These are phyloP conservation scores for Pachliopta kotzebuea DNA, from an alignment of 2,888 invertebrate genomes.

Conservation along the genomic window DNA sequence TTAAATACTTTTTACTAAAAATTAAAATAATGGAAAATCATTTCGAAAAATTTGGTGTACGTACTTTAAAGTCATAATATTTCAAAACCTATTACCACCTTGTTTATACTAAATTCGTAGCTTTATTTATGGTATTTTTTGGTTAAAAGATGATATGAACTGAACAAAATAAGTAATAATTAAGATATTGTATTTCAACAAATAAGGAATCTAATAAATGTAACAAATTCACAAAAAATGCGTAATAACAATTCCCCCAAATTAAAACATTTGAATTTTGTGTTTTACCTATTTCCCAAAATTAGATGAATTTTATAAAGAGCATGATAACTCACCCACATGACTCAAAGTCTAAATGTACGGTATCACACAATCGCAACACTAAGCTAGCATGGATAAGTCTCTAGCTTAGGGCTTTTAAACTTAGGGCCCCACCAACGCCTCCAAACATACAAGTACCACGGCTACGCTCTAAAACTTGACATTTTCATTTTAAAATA, in stretches of 20 bases:
- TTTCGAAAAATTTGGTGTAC: too few species aligned
- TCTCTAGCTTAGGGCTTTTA: constrained; percentile 54
- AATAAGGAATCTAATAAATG: background rate
- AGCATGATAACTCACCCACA: constrained; percentile 36
- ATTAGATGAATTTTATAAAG: background rate
- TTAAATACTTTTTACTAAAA: too few species aligned
- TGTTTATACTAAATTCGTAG: too few species aligned
- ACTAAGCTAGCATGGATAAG: constrained; percentile 41
- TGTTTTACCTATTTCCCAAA: background rate
- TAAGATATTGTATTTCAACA: too few species aligned
- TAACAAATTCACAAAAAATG: background rate
- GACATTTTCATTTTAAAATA: background rate
- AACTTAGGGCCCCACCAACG: constrained; percentile 63
- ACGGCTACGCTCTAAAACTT: constrained; percentile 27
- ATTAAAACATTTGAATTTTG: background rate
- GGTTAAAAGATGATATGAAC: too few species aligned
- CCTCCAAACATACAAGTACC: constrained; percentile 40
- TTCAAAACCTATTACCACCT: too few species aligned
- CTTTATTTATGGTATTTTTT: too few species aligned
- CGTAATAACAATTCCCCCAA: background rate
- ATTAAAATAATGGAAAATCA: too few species aligned
- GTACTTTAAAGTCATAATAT: too few species aligned
- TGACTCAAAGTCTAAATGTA: constrained; percentile 38
- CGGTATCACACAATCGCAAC: constrained; percentile 42
- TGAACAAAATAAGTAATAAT: too few species aligned